A percentile compares a stretch with the other conserved stretches of the same genome.
Conservation (phyloP, 1,140 invertebrate genomes). For the Hypsibius dujardini region DNA sequence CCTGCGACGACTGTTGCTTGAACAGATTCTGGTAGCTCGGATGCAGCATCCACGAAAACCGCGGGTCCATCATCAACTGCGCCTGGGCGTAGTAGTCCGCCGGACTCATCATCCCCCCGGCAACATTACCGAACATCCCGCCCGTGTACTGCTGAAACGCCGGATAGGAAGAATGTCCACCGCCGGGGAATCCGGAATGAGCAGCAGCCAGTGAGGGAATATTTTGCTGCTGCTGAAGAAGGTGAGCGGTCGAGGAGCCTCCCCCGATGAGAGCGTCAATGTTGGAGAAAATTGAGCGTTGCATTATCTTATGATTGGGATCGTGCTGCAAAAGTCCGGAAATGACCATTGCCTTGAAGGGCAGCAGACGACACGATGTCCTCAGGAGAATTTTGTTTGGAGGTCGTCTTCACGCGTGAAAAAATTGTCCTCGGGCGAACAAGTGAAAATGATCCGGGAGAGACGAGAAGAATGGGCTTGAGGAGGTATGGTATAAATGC, state of each 20-base stretch:
- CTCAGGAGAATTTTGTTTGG: no score
- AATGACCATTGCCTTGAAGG: no score
- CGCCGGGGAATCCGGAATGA: not conserved
- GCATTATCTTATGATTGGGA: not conserved
- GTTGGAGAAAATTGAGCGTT: conserved; percentile 12
- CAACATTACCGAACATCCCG: not conserved
- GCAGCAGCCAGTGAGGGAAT: no score
- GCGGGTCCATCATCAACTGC: not conserved
- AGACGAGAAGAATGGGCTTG: no score
- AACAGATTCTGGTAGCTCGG: not conserved
- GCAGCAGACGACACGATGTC: no score
- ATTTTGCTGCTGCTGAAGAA: no score
- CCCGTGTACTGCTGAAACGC: not conserved
- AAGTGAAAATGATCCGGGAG: no score
- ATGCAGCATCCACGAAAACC: not conserved
- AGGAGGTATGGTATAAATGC: no score
- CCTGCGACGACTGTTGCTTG: not conserved
- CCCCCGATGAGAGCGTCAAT: not conserved
- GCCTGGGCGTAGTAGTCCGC: not conserved
- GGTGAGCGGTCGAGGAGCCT: not conserved
- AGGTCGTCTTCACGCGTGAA: no score
- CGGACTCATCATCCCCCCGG: not conserved
- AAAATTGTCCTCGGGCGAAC: no score
- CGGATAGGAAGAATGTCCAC: not conserved
- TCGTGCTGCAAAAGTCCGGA: no score